Evolutionary conservation across 2,113 vertebrate genomes (phyloP).

Genomic region (Nymphicus hollandicus): DNA sequence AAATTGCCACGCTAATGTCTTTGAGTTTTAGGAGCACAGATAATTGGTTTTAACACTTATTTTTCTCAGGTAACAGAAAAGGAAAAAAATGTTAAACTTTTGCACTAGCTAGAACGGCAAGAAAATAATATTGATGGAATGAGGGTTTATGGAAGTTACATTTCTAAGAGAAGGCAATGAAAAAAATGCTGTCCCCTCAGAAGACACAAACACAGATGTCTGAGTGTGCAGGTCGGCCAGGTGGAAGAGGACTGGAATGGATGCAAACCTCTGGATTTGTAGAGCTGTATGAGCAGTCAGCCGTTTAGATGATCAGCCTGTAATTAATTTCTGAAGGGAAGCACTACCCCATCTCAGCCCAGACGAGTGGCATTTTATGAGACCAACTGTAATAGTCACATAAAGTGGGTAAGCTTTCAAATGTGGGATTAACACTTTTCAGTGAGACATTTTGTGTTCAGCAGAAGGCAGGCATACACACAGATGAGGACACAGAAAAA

Average conservation of each 20-base stretch:
- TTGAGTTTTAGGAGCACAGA: not conserved
- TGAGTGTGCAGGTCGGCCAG: not conserved
- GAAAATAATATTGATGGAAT: not conserved
- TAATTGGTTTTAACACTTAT: not conserved
- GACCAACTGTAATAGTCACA: not conserved
- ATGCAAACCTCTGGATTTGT: not conserved
- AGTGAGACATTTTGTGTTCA: not conserved
- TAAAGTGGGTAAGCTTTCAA: not conserved
- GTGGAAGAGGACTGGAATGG: not conserved
- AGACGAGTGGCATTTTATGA: not conserved
- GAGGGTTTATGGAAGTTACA: not conserved
- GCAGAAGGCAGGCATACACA: not conserved
- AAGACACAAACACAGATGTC: not conserved
- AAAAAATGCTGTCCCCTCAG: not conserved
- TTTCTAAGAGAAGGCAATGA: not conserved
- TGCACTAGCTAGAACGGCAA: not conserved
- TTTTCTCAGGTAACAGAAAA: not conserved
- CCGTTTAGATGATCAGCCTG: not conserved
- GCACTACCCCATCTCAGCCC: not conserved
- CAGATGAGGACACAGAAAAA: not conserved
- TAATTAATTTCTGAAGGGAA: not conserved
- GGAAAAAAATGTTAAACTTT: not conserved
- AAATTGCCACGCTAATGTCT: not conserved
- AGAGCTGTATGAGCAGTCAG: not conserved
- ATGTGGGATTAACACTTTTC: not conserved